Conservation (phyloP, 2,113 vertebrate species). For the Brachionichthys hirsutus region DNA sequence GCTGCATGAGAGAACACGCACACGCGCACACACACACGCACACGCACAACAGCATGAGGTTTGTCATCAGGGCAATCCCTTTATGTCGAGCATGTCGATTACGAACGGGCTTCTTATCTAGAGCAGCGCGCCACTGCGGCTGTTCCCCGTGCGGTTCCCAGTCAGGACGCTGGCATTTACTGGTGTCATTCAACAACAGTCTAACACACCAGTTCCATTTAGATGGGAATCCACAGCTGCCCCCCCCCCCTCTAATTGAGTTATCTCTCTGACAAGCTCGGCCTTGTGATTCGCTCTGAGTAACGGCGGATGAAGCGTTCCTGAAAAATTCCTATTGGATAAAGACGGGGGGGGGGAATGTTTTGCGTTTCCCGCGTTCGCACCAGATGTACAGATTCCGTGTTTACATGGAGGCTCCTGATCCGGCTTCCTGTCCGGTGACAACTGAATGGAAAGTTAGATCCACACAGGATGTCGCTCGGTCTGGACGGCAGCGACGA, state of each 20-base stretch:
- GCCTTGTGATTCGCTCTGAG: conserved; percentile 5
- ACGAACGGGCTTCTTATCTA: not conserved
- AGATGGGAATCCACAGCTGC: not conserved
- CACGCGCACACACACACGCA: conserved; percentile 9
- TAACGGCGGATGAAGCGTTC: not conserved
- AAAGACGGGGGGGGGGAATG: not conserved
- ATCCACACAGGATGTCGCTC: not conserved
- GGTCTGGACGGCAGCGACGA: no score
- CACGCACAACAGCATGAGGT: not conserved
- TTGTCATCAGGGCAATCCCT: no score
- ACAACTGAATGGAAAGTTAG: not conserved
- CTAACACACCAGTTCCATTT: not conserved
- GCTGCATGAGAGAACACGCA: conserved; percentile 65
- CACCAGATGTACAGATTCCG: conserved; percentile 5
- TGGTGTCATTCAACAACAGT: not conserved
- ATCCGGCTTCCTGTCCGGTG: not conserved
- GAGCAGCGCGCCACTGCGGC: not conserved
- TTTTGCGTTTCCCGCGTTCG: not conserved
- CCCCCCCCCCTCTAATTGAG: conserved; percentile 5
- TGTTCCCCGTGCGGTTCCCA: not conserved
- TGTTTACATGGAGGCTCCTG: not conserved
- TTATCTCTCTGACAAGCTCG: conserved; percentile 7
- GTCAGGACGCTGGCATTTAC: not conserved
- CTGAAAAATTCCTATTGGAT: not conserved
- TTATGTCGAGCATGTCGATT: no score